phyloP scores from a whole-genome alignment of 2,888 invertebrate species.

The Caenorhabditis sp. region DNA sequence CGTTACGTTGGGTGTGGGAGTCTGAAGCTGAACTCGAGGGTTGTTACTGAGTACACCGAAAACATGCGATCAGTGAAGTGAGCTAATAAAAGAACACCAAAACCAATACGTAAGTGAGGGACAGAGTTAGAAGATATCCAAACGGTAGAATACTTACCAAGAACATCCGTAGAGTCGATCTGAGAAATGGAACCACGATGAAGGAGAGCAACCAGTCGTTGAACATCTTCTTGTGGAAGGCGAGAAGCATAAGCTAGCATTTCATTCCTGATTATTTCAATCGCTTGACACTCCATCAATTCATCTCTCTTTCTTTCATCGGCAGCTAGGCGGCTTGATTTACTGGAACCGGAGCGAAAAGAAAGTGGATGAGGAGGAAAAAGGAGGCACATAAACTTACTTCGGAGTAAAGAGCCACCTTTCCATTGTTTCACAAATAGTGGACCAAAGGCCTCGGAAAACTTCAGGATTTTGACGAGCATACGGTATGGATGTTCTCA shows the following conservation, averaged over 20 bases:
- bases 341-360: constrained; percentile 68
- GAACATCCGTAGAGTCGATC: constrained; percentile 81
- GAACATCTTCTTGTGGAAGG: constrained; percentile 90
- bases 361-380: not conserved
- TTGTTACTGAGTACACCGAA: constrained; percentile 58
- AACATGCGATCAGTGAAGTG: constrained; percentile 53
- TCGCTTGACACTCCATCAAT: constrained; percentile 85
- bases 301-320: constrained; percentile 82
- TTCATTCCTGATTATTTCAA: constrained; percentile 89
- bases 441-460: constrained; percentile 88
- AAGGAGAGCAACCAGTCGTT: constrained; percentile 90
- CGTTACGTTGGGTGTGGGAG: constrained; percentile 83
- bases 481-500: constrained; percentile 92
- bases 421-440: constrained; percentile 91
- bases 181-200: constrained; percentile 90
- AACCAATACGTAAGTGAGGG: constrained; percentile 31
- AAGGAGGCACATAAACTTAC: constrained; percentile 84
- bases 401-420: constrained; percentile 93
- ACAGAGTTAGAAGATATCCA: constrained; percentile 9
- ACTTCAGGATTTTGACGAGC: constrained; percentile 87
- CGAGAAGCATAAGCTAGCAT: constrained; percentile 90
- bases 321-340: constrained; percentile 74
- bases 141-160: constrained; percentile 72
- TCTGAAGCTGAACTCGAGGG: constrained; percentile 81
- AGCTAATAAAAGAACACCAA: constrained; percentile 40